A percentile compares a stretch with the other conserved stretches of the same genome.
phyloP scores from a whole-genome alignment of 2,797 vertebrate genomes.

The Carapus acus region DNA sequence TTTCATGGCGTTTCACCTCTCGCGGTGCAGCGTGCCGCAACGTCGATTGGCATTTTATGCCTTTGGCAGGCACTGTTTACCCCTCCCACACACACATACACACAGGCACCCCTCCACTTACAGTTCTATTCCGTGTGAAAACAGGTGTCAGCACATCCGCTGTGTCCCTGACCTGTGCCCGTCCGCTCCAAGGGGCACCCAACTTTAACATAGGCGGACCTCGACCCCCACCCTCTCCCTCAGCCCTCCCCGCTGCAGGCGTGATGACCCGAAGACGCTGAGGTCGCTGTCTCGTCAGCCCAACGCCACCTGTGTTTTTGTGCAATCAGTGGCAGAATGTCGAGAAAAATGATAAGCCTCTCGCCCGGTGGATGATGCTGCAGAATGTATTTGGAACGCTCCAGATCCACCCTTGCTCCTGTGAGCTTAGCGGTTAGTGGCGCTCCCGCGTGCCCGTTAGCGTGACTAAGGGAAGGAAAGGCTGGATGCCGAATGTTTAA shows the following conservation, averaged over 20 bases:
- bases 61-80: constrained; percentile 43
- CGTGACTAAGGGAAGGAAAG: too few relatives aligned
- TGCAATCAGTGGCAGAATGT: neutral
- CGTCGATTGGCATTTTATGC: constrained; percentile 51
- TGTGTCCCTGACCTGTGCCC: constrained; percentile 50
- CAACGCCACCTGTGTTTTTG: constrained; percentile 6
- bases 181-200: constrained; percentile 29
- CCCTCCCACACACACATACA: constrained; percentile 10
- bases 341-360: neutral
- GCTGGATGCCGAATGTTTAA: too few relatives aligned
- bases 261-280: constrained; percentile 13
- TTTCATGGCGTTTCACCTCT: constrained; percentile 44
- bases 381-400: neutral
- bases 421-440: too few relatives aligned
- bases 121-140: constrained; percentile 25
- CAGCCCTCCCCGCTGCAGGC: constrained; percentile 14
- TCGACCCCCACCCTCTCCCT: neutral
- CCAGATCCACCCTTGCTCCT: too few relatives aligned
- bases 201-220: constrained; percentile 37
- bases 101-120: neutral
- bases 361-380: neutral
- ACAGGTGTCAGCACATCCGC: constrained; percentile 60
- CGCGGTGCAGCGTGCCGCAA: constrained; percentile 37
- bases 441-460: too few relatives aligned
- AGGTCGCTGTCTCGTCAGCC: constrained; percentile 23